Base-by-base conservation (phyloP, 2,888 invertebrate genomes). In the Pammene fasciana region DNA sequence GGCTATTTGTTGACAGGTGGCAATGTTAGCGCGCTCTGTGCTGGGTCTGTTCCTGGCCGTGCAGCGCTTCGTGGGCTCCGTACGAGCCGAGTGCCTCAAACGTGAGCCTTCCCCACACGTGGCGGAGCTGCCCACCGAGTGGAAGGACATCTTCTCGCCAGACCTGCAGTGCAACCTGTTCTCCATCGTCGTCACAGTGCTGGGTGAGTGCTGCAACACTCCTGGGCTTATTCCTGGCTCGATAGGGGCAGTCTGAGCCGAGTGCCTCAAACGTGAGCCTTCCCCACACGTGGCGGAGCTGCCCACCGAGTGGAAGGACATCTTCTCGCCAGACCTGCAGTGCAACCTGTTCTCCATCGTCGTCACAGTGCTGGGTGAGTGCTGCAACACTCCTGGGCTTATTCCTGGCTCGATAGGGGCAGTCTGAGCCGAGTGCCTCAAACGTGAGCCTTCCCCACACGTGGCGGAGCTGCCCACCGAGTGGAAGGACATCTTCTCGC, bases 401-500 rank as follows among this genome's bases (percentile, higher is more conserved):
- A 6, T 38, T 9, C 38, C 38, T 38, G 4, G 75, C 70, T 92
- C 94, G 78, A 87, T 94, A 72, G 72, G 74, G 68, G 8, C 73
- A 79, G 72, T 86, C 48, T 74, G 82, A 2, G 77, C 26, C 26
- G 26, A 26, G 4, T 26, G 26, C 38, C 38, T 38, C 38, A 38
- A 38, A 38, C 26, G 26, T 4, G 26, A 26, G 4, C 26, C 26
- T 26, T 26, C 26, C 4, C 26, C 26, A 1, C 26, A 26, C 26
- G 26, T 26, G 26, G 26, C 26, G 26, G 26, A 26, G 4, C 26
- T 26, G 26, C 26, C 26, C 26, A 26, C 26, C 4, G 26, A 26
- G 26, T 97, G 97, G 97, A 86, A 89, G 61, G 95, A 96, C 83
- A 93, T 97, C 66, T 96, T 97, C 88, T 93, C 94, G 71, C 94